Conservation (phyloP, 2,888 invertebrate genomes). For the Lithodes maja region DNA sequence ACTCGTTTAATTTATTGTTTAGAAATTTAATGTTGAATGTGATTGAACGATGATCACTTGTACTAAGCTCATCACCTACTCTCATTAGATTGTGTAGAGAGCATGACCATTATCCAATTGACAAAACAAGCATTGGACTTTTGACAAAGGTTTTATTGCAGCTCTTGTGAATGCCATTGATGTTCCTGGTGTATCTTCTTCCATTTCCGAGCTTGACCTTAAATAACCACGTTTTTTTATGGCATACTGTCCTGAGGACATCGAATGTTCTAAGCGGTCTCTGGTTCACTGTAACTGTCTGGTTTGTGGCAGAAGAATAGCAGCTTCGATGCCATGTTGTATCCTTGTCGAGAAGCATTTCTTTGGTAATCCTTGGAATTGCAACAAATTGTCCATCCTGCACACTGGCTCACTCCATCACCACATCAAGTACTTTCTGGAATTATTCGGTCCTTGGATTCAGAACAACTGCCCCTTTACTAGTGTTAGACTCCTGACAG, state of each 20-base stretch:
- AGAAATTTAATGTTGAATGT: too few species aligned
- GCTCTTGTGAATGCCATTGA: neutral
- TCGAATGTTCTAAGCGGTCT: slow-evolving; percentile 11
- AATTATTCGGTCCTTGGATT: slow-evolving; percentile 17
- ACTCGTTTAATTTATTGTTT: too few species aligned
- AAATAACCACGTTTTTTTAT: neutral
- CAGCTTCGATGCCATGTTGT: slow-evolving; percentile 10
- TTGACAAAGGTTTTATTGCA: neutral
- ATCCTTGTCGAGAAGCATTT: neutral
- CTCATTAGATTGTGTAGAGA: neutral
- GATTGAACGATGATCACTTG: too few species aligned
- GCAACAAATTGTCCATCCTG: slow-evolving; percentile 13
- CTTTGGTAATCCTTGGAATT: slow-evolving; percentile 13
- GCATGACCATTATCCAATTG: neutral
- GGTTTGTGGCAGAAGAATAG: slow-evolving; percentile 22
- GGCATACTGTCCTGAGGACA: neutral
- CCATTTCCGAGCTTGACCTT: neutral
- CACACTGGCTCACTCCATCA: slow-evolving; percentile 10
- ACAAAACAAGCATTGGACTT: neutral
- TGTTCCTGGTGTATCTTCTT: slow-evolving; percentile 7
- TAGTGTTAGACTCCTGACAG: slow-evolving; percentile 13
- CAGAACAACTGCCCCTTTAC: neutral
- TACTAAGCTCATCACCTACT: too few species aligned
- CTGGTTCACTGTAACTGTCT: slow-evolving; percentile 22
- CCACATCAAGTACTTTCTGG: slow-evolving; percentile 29